Base-by-base conservation (phyloP, 2,113 vertebrate genomes). In the Sisor rabdophorus region DNA sequence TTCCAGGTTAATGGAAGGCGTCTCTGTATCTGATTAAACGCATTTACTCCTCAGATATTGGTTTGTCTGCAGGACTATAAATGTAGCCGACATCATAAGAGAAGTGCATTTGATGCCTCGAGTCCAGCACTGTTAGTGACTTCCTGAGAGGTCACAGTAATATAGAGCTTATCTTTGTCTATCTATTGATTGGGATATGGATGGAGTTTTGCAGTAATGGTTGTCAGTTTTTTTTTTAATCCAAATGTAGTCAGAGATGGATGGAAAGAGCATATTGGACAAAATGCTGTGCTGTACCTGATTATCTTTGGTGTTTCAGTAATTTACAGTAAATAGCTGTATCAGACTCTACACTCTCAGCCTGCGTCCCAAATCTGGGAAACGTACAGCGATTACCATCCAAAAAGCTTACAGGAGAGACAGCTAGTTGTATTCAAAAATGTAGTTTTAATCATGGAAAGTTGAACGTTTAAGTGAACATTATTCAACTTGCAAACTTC, bases 141-240 rank as follows among this genome's bases (percentile, higher is more conserved):
- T 71, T 76, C 65, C 58, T 71, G 59, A 75, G 68, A 44, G 32
- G 13, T 53, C 55, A 54, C n/a, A 48, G 47, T 71, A 26, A 79
- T 79, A 19, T 28, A 26, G 26, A 69, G 54, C 48, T 79, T 56
- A 72, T 78, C 30, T 53, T 30, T 65, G 30, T 30, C 54, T 76
- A 76, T 30, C 54, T 76, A 76, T 82, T 72, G 77, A 76, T 82
- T 68, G 60, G 19, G 55, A 40, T 54, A 24, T 28, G 32, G 72
- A 71, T 28, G 53, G 28, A 63, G 48, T 70, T 73, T 30, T 52
- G 47, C 20, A 10, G 63, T 32, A 63, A 85, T 77, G 82, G 69
- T 72, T 73, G 80, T 77, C 77, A 78, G 77, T 83, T 80, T 64
- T 56, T 83, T 86, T 85, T 86, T 79, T 83, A 82, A 55, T 52